Evolutionary conservation across 2,113 vertebrate species (phyloP).

Genomic region (Sinocyclocheilus anshuiensis): DNA sequence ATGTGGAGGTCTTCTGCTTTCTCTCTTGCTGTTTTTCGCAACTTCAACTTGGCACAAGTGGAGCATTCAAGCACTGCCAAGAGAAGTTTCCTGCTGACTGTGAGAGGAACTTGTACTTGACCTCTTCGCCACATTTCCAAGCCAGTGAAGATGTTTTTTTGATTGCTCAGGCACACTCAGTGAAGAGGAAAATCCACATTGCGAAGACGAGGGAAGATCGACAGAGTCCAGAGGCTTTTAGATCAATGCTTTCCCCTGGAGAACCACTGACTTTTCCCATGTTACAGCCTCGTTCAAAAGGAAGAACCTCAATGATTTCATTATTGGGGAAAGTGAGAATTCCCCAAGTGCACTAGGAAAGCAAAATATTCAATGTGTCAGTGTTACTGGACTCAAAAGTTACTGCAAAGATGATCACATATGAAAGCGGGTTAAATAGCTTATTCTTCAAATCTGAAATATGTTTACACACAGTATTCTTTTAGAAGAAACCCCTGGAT

Average conservation of each 20-base stretch:
- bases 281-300: neutral
- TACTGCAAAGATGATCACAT: neutral
- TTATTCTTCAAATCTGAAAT: neutral
- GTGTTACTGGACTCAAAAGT: neutral
- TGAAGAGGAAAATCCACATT: slow-evolving; percentile 77
- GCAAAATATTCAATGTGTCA: neutral
- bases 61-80: slow-evolving; percentile 21
- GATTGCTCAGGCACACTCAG: slow-evolving; percentile 70
- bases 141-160: slow-evolving; percentile 69
- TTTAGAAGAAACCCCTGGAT: neutral
- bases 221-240: slow-evolving; percentile 71
- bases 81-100: slow-evolving; percentile 65
- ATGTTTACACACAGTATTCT: neutral
- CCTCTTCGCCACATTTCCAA: slow-evolving; percentile 73
- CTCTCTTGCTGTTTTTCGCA: neutral
- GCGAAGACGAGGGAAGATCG: slow-evolving; percentile 61
- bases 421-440: neutral
- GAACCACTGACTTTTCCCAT: slow-evolving; percentile 65
- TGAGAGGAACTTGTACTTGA: slow-evolving; percentile 71
- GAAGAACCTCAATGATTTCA: slow-evolving; percentile 66
- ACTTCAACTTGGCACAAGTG: neutral
- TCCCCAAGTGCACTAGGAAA: neutral
- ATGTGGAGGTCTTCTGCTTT: neutral
- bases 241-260: slow-evolving; percentile 74
- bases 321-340: slow-evolving; percentile 50